phyloP scores from a whole-genome alignment of 2,888 invertebrate genomes.

The Acholoe squamosa region DNA sequence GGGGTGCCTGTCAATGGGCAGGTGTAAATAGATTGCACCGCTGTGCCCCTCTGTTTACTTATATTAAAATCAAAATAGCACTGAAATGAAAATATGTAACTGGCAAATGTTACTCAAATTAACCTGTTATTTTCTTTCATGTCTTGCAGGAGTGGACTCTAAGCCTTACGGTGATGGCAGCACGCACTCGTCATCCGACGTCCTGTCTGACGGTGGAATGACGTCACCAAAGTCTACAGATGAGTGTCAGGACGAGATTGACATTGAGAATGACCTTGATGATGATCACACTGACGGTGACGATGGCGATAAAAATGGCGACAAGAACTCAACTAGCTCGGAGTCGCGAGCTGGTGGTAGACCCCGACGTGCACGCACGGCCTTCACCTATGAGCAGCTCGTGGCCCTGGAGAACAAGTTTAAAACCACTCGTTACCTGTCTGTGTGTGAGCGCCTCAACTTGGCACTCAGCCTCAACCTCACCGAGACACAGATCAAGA shows the following conservation, averaged over 20 bases:
- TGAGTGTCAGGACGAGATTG: constrained; percentile 48
- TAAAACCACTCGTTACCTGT: constrained; percentile 95
- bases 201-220: constrained; percentile 32
- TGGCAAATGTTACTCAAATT: too few species aligned
- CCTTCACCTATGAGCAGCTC: constrained; percentile 98
- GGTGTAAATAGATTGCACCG: too few species aligned
- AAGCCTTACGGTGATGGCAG: not conserved
- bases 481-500: constrained; percentile 94
- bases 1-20: too few species aligned
- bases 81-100: too few species aligned
- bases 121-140: not conserved
- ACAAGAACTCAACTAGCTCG: constrained; percentile 22
- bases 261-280: constrained; percentile 52
- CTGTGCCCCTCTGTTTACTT: too few species aligned
- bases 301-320: constrained; percentile 42
- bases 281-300: constrained; percentile 47
- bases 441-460: constrained; percentile 98
- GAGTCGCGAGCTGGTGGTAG: constrained; percentile 84
- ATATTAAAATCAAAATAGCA: too few species aligned
- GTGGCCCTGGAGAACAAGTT: constrained; percentile 99
- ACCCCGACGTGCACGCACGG: constrained; percentile 95
- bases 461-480: constrained; percentile 96
- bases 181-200: not conserved
- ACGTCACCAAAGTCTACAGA: constrained; percentile 36
- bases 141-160: not conserved